These are phyloP conservation scores for Perca fluviatilis DNA, from an alignment of 2,113 vertebrate genomes.

Conservation along the genomic window DNA sequence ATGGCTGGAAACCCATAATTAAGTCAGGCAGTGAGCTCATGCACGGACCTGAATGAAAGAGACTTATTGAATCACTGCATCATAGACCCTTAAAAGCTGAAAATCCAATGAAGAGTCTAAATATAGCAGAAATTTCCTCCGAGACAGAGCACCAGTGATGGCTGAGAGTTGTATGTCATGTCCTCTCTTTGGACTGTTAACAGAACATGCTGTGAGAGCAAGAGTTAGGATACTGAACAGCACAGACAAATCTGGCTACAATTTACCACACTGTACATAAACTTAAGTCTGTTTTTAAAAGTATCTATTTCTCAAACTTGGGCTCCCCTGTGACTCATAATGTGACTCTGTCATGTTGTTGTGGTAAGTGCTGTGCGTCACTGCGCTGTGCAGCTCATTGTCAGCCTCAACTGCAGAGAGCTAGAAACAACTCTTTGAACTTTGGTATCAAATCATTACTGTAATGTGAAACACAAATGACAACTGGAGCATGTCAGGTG, in stretches of 20 bases:
- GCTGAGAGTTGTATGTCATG: background rate
- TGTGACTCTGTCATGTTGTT: background rate
- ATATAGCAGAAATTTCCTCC: constrained; percentile 26
- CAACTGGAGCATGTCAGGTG: background rate
- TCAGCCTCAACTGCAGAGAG: background rate
- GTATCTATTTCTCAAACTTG: no score
- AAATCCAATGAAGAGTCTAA: constrained; percentile 45
- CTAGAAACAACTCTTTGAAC: background rate
- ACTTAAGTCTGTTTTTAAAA: no score
- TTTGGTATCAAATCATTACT: background rate
- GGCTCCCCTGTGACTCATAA: no score
- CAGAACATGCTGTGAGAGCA: background rate
- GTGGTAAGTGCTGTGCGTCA: no score
- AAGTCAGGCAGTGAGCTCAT: constrained; percentile 11
- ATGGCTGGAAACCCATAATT: constrained; percentile 1
- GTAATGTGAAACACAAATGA: background rate
- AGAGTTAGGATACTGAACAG: no score
- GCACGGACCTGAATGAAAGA: constrained; percentile 16
- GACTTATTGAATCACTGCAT: constrained; percentile 38
- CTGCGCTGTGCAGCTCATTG: background rate
- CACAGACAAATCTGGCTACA: background rate
- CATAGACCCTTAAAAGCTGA: constrained; percentile 28
- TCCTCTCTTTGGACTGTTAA: background rate
- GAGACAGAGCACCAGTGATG: constrained; percentile 10
- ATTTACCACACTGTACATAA: background rate